phyloP scores from a whole-genome alignment of 2,888 invertebrate species.

The Nephrocerus scutellatus region DNA sequence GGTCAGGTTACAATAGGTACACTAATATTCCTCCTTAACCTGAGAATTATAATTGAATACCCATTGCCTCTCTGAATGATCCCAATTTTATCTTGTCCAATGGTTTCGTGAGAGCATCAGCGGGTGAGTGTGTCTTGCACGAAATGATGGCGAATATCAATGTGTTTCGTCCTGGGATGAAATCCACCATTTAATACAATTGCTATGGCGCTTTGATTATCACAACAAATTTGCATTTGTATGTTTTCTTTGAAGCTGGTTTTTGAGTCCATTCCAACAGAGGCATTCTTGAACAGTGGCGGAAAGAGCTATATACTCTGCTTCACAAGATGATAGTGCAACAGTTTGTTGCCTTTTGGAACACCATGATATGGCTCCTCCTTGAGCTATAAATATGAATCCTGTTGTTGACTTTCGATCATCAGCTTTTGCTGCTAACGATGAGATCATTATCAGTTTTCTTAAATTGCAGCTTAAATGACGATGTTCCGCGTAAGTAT shows the following conservation, averaged over 20 bases:
- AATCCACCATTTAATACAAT: conserved; percentile 6
- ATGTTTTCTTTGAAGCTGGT: conserved; percentile 1
- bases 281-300: conserved; percentile 5
- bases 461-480: too few relatives aligned
- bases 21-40: too few relatives aligned
- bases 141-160: too few relatives aligned
- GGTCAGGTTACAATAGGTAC: too few relatives aligned
- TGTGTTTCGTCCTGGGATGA: conserved; percentile 10
- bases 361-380: conserved; percentile 8
- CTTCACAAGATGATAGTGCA: conserved; percentile 11
- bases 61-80: too few relatives aligned
- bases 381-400: conserved; percentile 8
- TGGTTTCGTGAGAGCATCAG: too few relatives aligned
- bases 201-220: conserved; percentile 15
- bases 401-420: conserved; percentile 7
- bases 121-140: too few relatives aligned
- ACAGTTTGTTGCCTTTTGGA: conserved; percentile 9
- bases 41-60: too few relatives aligned
- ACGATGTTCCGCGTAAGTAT: too few relatives aligned
- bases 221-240: conserved; percentile 8
- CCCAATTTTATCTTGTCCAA: too few relatives aligned
- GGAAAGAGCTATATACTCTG: conserved; percentile 9
- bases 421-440: conserved; percentile 7
- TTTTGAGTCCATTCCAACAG: conserved; percentile 8
- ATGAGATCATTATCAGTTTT: too few relatives aligned